Evolutionary conservation across 37 sponge, comb jelly and placozoan genomes (phyloP).

Genomic region (Diacarnus erythraeanus): DNA sequence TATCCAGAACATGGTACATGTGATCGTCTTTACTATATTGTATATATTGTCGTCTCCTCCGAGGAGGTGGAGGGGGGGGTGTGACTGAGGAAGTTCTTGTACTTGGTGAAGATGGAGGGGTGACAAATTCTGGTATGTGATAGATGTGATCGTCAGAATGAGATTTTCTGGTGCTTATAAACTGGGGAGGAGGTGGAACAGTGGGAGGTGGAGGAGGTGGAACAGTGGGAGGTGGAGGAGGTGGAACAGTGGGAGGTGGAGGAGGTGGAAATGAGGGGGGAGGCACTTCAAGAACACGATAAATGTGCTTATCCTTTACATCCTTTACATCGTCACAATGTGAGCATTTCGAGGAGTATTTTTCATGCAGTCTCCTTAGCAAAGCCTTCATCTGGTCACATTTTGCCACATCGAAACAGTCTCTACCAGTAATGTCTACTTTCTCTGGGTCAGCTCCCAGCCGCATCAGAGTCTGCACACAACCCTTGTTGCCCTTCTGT

Average conservation of each 20-base stretch:
- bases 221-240: neutral
- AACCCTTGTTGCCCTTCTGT: constrained; percentile 40
- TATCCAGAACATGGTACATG: constrained; percentile 6
- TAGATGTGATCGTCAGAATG: constrained; percentile 2
- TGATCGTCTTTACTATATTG: neutral
- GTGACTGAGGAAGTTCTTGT: neutral
- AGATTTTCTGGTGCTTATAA: neutral
- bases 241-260: neutral
- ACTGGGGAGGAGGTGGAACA: neutral
- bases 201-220: neutral
- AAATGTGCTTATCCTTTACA: neutral
- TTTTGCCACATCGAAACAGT: constrained; percentile 43
- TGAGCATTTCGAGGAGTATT: neutral
- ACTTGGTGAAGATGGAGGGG: constrained; percentile 3
- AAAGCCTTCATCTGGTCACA: constrained; percentile 17
- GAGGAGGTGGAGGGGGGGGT: neutral
- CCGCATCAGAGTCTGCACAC: constrained; percentile 43
- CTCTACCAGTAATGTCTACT: constrained; percentile 50
- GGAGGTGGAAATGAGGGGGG: neutral
- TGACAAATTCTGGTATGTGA: neutral
- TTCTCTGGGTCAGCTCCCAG: constrained; percentile 60
- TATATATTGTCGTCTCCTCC: neutral
- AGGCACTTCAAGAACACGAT: neutral
- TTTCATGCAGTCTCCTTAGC: neutral
- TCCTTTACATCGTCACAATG: neutral